phyloP scores from a whole-genome alignment of 1,140 invertebrate genomes.

The Mycetomoellerius zeteki region DNA sequence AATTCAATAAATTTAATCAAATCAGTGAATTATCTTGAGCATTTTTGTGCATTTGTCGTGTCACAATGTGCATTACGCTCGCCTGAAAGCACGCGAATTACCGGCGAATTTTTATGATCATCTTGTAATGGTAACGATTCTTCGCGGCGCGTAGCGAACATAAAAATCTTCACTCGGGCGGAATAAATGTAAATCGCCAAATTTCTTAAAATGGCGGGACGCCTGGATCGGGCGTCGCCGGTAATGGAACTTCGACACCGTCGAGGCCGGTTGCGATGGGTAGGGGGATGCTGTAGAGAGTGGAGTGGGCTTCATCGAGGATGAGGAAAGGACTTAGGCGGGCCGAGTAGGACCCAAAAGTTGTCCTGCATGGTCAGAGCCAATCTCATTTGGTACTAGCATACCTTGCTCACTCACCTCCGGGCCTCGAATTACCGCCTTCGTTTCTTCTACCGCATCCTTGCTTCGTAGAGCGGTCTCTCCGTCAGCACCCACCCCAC shows the following conservation, averaged over 20 bases:
- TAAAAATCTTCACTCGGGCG: slow-evolving; percentile 43
- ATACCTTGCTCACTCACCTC: slow-evolving; percentile 75
- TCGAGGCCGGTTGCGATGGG: slow-evolving; percentile 49
- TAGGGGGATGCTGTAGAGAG: background rate
- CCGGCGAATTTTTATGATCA: slow-evolving; percentile 61
- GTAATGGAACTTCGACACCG: slow-evolving; percentile 75
- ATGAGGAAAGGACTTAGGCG: slow-evolving; percentile 67
- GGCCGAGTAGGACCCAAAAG: slow-evolving; percentile 70
- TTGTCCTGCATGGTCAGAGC: slow-evolving; percentile 70
- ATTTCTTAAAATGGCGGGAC: slow-evolving; percentile 54
- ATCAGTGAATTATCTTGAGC: background rate
- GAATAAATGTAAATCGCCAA: slow-evolving; percentile 70
- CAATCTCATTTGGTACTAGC: slow-evolving; percentile 78
- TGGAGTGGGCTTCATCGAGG: slow-evolving; percentile 59
- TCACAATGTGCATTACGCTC: slow-evolving; percentile 29
- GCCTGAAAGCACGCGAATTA: slow-evolving; percentile 55
- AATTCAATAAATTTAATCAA: background rate
- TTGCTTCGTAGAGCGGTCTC: slow-evolving; percentile 53
- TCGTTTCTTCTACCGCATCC: slow-evolving; percentile 26
- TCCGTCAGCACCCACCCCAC: slow-evolving; percentile 49
- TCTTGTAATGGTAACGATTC: slow-evolving; percentile 64
- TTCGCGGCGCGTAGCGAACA: slow-evolving; percentile 31
- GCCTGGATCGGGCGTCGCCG: slow-evolving; percentile 66
- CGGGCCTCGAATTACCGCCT: slow-evolving; percentile 72
- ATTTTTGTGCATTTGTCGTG: background rate